Base-by-base conservation (phyloP, 2,113 vertebrate species). In the Percopsis transmontana region DNA sequence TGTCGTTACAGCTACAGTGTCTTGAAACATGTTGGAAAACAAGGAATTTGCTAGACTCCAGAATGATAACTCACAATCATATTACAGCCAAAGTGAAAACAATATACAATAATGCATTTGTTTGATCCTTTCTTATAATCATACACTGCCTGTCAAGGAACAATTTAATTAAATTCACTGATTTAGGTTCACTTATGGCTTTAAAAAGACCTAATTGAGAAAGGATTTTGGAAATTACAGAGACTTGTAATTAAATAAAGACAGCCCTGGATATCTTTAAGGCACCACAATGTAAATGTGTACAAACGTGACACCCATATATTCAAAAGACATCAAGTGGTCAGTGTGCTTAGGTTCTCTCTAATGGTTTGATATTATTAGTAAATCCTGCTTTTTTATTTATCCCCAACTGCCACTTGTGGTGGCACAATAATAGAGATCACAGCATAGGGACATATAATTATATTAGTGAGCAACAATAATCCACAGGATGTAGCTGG, bases 281-380 rank as follows among this genome's bases (percentile, higher is more conserved):
- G 83, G 82, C 85, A 85, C 68, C 58, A 62, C 48, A 6, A 53
- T 39, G 45, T 4, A 14, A 10, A 20, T 66, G 6, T 0, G 12
- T 6, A 38, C 11, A 51, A 19, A 11, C 7, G 20, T 10, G 33
- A 42, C 16, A 24, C 10, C 15, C n/a, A 60, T 24, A n/a, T n/a
- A n/a, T n/a, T n/a, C n/a, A n/a, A n/a, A n/a, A n/a, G 21, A 47
- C 41, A 61, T 61, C 16, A 48, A 24, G 21, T 47, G 58, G 18
- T 21, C 47, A 52, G 61, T 53, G 48, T n/a, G 18, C 52, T 48
- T 27, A 33, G 45, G 8, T n/a, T 42, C 20, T 33, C 20, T 21
- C n/a, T n/a, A n/a, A n/a, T n/a, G n/a, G n/a, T n/a, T n/a, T n/a
- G n/a, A n/a, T n/a, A n/a, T n/a, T n/a, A n/a, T n/a, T n/a, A n/a